Evolutionary conservation across 2,797 vertebrate genomes (phyloP), one percentile per base, ranked within the genome.

Genomic region (Macrochelys suwanniensis): DNA sequence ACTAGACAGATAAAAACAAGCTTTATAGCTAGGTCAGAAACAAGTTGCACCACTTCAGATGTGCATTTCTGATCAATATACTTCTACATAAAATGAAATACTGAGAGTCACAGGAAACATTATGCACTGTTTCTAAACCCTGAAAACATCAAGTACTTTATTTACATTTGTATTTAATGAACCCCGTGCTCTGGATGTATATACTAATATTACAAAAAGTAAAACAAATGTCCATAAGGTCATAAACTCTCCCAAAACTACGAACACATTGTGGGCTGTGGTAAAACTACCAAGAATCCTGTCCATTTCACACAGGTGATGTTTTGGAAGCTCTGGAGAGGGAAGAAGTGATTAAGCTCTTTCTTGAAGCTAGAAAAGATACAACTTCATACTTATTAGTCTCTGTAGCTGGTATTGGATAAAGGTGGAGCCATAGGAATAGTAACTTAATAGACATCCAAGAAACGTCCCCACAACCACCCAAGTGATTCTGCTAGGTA

Each of bases 301-400:
- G 21, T 21, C 65, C 21, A 21, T 37, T 10, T 71, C 65, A 71
- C 37, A 42, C 6, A 65, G 5, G 17, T 37, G 37, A 71, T 71
- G 65, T 71, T 23, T 42, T 21, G 65, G 37, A n/a, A 5, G 65
- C 37, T 37, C 19, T 42, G 37, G 17, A 0, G 0, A 7, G 1
- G 4, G 53, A 82, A 47, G 76, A 59, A 3, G 4, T n/a, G 50
- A 83, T 80, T 0, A 16, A 2, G 7, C 6, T 28, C 50, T 77
- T 68, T 28, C 50, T 77, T 68, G 65, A 68, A 68, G 17, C n/a
- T 37, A 68, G 19, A 37, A 8, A 31, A 37, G 16, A 68, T 19
- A 68, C 33, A 68, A 68, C 19, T 31, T 37, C 65, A 68, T 21
- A 68, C 65, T 68, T 68, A 28, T 53, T 26, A 57, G 57, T 31